These are phyloP conservation scores for Monodelphis domestica DNA, from an alignment of 2,797 vertebrate genomes.

Conservation along the genomic window DNA sequence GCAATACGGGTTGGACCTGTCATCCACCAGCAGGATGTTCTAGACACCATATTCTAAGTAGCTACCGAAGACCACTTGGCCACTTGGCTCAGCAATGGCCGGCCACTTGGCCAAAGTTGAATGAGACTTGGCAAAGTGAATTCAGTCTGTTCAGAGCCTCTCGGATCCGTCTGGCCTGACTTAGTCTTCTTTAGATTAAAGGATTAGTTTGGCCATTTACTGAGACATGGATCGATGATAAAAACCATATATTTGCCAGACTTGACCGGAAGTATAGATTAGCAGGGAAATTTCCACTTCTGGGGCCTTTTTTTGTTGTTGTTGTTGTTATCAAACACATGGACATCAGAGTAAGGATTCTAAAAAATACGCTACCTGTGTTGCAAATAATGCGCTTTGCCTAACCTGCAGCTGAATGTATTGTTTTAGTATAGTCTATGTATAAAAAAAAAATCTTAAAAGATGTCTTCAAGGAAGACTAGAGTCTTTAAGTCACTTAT, in stretches of 20 bases:
- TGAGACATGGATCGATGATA: background rate
- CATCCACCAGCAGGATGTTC: constrained; percentile 9
- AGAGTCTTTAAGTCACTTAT: constrained; percentile 92
- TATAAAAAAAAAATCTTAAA: constrained; percentile 91
- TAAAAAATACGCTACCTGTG: constrained; percentile 85
- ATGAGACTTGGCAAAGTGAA: background rate
- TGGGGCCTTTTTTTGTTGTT: constrained; percentile 2
- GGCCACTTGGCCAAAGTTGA: background rate
- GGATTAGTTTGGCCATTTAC: background rate
- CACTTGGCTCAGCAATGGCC: no score
- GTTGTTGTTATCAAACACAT: constrained; percentile 58
- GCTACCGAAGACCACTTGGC: background rate
- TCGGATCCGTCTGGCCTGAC: constrained; percentile 48
- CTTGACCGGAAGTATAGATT: background rate
- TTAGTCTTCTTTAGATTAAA: constrained; percentile 27
- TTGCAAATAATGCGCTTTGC: constrained; percentile 88
- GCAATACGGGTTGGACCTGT: background rate
- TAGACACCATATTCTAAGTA: background rate
- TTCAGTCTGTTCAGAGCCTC: background rate
- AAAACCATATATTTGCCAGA: background rate
- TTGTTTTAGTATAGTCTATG: constrained; percentile 88
- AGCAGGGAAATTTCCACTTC: background rate
- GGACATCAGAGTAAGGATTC: constrained; percentile 66
- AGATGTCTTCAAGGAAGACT: constrained; percentile 94
- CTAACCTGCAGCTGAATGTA: constrained; percentile 93